A percentile compares a stretch with the other conserved stretches of the same genome.
Conservation (phyloP, 35 echinoderm and acorn worm genomes). For the Chiridota heheva region DNA sequence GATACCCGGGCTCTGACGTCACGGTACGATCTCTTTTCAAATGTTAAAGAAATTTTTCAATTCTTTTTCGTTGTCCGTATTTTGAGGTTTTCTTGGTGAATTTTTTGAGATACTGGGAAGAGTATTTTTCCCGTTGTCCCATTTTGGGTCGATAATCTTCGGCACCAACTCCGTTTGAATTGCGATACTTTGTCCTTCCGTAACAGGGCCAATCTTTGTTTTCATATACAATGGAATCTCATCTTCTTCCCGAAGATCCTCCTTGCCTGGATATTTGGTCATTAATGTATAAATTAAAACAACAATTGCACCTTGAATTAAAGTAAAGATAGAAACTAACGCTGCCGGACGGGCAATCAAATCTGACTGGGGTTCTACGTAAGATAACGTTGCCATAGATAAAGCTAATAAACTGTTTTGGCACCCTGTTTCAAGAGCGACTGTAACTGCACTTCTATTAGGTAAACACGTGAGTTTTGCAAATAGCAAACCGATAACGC, state of each 20-base stretch:
- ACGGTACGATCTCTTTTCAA: no score
- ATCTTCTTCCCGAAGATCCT: not conserved
- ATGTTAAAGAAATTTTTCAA: no score
- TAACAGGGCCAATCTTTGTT: no score
- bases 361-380: conserved; percentile 62
- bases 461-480: conserved; percentile 57
- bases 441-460: conserved; percentile 57
- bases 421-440: conserved; percentile 77
- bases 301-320: conserved; percentile 39
- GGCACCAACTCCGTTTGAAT: no score
- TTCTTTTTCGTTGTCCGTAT: no score
- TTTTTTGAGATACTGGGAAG: no score
- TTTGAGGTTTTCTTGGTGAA: no score
- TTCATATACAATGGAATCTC: no score
- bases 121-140: no score
- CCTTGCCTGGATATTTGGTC: conserved; percentile 23
- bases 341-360: conserved; percentile 48
- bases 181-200: no score
- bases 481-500: conserved; percentile 50
- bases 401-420: conserved; percentile 78
- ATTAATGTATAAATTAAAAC: conserved; percentile 43
- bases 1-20: no score
- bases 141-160: no score
- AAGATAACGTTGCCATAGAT: conserved; percentile 62
- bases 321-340: conserved; percentile 52